Evolutionary conservation across 2,888 invertebrate genomes (phyloP), one percentile per base, ranked within the genome.

Genomic region (Dryobota labecula): DNA sequence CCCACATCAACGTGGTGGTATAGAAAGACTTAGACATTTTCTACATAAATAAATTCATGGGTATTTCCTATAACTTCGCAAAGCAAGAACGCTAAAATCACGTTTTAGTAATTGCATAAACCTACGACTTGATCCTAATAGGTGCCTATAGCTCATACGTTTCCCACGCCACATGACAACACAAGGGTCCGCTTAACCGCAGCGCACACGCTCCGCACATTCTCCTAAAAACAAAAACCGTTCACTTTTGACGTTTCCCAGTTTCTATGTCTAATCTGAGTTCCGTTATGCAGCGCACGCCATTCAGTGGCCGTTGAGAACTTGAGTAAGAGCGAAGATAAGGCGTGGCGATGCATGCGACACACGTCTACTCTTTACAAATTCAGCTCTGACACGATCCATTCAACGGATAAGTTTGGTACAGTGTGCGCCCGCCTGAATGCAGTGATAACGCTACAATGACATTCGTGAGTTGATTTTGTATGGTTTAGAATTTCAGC

Each of bases 321-420:
- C 91, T 93, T 93, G 88, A 86, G 88, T 86, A 91, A 91, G 89
- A 90, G 90, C 87, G 80, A 82, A 94, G 94, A 95, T 95, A 94
- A 95, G 93, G 92, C 89, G 87, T 89, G 90, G 92, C 88, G 90
- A 88, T 92, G 93, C 92, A 95, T 94, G 92, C 94, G 87, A 87
- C 91, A 91, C 95, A 95, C 95, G 94, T 94, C 94, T 87, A 92
- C 94, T 94, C 95, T 94, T 95, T 94, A 94, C 95, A 94, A 95
- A 95, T 94, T 95, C 94, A 89, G 87, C 89, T 89, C 89, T 93
- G 94, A 93, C 93, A 92, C 91, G 94, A 91, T 92, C 92, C 92
- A 94, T 94, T 94, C 94, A 94, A 74, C 89, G 93, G 93, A 92
- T 93, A 95, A 95, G 93, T 95, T 95, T 92, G 90, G 89, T 88